phyloP scores from a whole-genome alignment of 64 coral and sea anemone species.

The Pocillopora damicornis region DNA sequence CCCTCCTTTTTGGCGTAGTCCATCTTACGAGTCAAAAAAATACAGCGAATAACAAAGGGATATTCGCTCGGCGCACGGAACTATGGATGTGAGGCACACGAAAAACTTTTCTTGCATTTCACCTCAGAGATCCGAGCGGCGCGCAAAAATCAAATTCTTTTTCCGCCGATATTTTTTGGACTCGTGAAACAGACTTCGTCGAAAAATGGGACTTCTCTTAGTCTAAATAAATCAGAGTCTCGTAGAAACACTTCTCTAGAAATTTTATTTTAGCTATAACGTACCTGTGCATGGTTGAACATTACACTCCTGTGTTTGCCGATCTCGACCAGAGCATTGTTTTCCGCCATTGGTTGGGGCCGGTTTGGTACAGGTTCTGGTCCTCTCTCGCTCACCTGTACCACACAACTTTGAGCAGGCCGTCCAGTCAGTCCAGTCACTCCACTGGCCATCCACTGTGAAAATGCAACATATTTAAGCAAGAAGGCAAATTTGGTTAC shows the following conservation, averaged over 20 bases:
- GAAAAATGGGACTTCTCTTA: no score
- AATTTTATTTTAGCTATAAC: background rate
- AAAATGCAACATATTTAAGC: background rate
- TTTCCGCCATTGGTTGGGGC: constrained; percentile 12
- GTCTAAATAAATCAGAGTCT: no score
- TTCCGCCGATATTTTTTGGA: no score
- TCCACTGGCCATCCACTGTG: constrained; percentile 24
- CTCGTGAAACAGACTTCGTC: no score
- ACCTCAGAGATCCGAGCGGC: no score
- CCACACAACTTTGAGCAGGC: constrained; percentile 13
- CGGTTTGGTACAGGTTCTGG: constrained; percentile 1
- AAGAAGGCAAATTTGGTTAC: background rate
- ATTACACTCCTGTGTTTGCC: constrained; percentile 32
- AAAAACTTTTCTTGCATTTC: no score
- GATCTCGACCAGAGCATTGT: constrained; percentile 17
- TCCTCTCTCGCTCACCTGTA: constrained; percentile 6
- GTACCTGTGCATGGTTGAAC: constrained; percentile 16
- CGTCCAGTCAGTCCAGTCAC: constrained; percentile 16
- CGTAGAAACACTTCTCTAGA: background rate
- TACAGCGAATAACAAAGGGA: no score
- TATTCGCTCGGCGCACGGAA: no score
- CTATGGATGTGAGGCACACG: no score
- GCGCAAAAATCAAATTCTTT: no score
- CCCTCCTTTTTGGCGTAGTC: no score
- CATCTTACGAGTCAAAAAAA: no score